phyloP scores from a whole-genome alignment of 2,888 invertebrate genomes.

The Pyrochroa serraticornis region DNA sequence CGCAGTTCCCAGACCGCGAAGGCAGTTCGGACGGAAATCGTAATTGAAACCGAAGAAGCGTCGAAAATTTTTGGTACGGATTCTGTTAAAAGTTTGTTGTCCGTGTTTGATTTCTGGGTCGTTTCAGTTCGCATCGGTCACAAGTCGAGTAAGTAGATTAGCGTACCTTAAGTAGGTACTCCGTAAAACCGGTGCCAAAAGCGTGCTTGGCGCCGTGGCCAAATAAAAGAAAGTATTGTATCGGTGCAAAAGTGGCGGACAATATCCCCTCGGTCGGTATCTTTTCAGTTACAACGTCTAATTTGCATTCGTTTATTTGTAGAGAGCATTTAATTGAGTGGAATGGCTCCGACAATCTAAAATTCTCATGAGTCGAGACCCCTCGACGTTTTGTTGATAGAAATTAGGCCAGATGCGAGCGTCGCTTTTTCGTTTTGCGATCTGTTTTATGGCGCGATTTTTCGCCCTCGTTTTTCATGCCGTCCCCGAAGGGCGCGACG shows the following conservation, averaged over 20 bases:
- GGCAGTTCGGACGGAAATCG: constrained; percentile 1
- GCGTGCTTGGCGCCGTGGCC: too few relatives aligned
- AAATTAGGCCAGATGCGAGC: constrained; percentile 23
- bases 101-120: too few relatives aligned
- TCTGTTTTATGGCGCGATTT: too few relatives aligned
- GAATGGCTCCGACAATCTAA: constrained; percentile 26
- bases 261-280: constrained; percentile 6
- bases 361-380: constrained; percentile 23
- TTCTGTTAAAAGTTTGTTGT: too few relatives aligned
- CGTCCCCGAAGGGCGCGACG: too few relatives aligned
- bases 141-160: too few relatives aligned
- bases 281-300: constrained; percentile 1
- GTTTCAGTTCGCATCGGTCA: too few relatives aligned
- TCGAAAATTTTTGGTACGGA: not conserved
- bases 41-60: not conserved
- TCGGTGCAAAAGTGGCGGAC: not conserved
- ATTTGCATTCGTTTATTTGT: constrained; percentile 27
- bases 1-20: too few relatives aligned
- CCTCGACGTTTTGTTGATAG: constrained; percentile 5
- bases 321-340: constrained; percentile 28
- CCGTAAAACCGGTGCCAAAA: too few relatives aligned
- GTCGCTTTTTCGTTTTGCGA: constrained; percentile 6
- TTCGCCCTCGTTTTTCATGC: too few relatives aligned
- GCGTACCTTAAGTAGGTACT: too few relatives aligned
- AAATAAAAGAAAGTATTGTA: too few relatives aligned